These are phyloP conservation scores for Embiotoca jacksoni DNA, from an alignment of 2,113 vertebrate genomes.

Conservation along the genomic window DNA sequence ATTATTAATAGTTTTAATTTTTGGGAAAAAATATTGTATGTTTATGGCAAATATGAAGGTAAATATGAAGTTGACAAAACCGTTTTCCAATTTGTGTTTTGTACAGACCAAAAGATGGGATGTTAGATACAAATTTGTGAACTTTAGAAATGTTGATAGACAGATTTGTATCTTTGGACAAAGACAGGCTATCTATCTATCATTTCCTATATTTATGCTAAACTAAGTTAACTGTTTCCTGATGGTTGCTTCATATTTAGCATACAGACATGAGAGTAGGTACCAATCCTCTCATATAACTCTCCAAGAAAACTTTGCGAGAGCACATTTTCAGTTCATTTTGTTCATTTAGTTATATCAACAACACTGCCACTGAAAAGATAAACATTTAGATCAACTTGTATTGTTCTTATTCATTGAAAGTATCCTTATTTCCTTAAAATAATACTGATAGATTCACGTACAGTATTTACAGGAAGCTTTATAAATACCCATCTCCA, in stretches of 20 bases:
- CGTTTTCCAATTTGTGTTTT: neutral
- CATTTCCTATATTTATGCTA: neutral
- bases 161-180: rapidly evolving
- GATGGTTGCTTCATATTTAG: no score
- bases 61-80: neutral
- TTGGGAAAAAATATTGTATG: no score
- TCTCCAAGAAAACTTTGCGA: neutral
- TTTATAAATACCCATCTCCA: slow-evolving; percentile 81
- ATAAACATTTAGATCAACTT: neutral
- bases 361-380: neutral
- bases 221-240: neutral
- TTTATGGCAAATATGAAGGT: neutral
- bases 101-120: neutral
- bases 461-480: slow-evolving; percentile 88
- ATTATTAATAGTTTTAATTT: no score
- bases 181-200: neutral
- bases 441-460: slow-evolving; percentile 86
- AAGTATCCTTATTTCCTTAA: slow-evolving; percentile 73
- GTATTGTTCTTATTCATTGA: slow-evolving; percentile 8
- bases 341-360: neutral
- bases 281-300: no score
- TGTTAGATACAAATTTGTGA: no score
- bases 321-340: neutral
- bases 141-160: neutral
- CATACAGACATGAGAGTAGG: no score